Conservation (phyloP, 2,113 vertebrate genomes). For the Indri indri region DNA sequence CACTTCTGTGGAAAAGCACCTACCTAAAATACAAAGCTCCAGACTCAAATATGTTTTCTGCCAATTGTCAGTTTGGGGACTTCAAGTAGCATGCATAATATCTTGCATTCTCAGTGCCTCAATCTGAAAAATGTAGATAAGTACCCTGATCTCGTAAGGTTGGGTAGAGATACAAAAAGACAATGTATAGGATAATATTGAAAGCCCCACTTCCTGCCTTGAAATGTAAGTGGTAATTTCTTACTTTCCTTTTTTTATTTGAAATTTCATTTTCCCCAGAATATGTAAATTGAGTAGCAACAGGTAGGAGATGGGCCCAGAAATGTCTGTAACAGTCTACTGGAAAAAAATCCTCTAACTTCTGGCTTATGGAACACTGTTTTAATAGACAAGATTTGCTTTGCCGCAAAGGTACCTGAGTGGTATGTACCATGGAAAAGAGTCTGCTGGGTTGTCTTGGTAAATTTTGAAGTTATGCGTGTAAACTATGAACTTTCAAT, state of each 20-base stretch:
- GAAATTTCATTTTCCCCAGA: not conserved
- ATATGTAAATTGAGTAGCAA: not conserved
- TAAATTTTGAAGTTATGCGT: not conserved
- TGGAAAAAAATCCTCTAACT: not conserved
- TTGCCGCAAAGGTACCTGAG: not conserved
- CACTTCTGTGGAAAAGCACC: not conserved
- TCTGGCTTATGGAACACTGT: not conserved
- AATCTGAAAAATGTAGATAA: not conserved
- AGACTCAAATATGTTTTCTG: not conserved
- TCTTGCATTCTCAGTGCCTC: not conserved
- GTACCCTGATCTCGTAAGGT: not conserved
- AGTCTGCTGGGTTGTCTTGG: not conserved
- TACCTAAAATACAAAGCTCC: not conserved
- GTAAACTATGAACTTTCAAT: not conserved
- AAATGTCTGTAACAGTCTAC: not conserved
- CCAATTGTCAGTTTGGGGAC: not conserved
- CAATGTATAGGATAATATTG: not conserved
- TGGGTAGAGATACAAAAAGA: not conserved
- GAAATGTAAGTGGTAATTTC: not conserved
- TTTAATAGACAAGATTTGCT: not conserved
- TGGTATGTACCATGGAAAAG: not conserved
- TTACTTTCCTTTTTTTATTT: not conserved
- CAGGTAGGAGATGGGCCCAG: not conserved
- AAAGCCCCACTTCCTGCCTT: rapidly evolving
- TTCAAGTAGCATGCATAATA: too few species aligned